Base-by-base conservation (phyloP, 1,140 invertebrate genomes). In the Drosophila hydei region DNA sequence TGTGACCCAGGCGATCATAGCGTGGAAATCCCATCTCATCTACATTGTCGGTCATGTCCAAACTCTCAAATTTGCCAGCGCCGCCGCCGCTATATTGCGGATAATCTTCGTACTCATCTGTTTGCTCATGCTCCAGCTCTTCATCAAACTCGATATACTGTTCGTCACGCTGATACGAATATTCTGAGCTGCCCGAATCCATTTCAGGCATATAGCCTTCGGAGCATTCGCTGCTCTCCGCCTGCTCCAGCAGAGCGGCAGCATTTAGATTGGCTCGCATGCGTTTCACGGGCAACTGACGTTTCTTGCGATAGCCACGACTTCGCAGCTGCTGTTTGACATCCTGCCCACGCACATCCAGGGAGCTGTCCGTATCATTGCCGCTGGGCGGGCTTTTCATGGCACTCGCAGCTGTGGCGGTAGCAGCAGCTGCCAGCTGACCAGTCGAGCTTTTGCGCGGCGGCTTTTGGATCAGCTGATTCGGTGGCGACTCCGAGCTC, bases 181-280 rank as follows among this genome's bases (percentile, higher is more conserved):
- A 91, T 91, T 94, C 93, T 4, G 93, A 94, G 19, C 93, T 94
- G 5, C 93, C 93, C 3, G 94, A 95, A 85, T 95, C 94, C 7
- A 94, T 93, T 89, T 94, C 94, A 3, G 94, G 94, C 54, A 94
- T 89, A 78, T 95, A 95, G 47, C 94, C 94, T 73, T 95, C 94
- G 0, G 93, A 94, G 76, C 93, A 94, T 83, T 94, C 93, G 0
- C 93, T 94, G 69, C 93, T 94, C 69, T 94, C 93, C 67, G 90
- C 81, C 64, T 90, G 94, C 92, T 75, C 93, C 91, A 69, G 93
- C 63, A 59, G 93, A 91, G 78, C 93, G 8, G 81, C 93, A 43
- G 93, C 93, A 64, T 93, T 93, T n/a, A 91, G 60, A 47, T 90
- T 89, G 3, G 89, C 89, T 69, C 93, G 93, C 80, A 93, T 93